phyloP scores from a whole-genome alignment of 2,113 vertebrate genomes.

The Neopipo cinnamomea region DNA sequence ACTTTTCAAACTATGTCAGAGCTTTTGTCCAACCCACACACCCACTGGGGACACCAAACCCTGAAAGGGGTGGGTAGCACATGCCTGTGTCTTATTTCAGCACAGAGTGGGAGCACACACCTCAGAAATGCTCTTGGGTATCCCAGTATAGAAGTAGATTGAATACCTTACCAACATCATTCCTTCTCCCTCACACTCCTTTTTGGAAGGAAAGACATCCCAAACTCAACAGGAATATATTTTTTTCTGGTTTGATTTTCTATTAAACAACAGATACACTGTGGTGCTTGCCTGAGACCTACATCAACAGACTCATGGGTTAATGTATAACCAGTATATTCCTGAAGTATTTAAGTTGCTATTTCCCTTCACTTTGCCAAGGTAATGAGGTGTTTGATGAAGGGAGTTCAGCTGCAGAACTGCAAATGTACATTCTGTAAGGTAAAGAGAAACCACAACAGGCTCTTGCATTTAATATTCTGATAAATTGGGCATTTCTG shows the following conservation, averaged over 20 bases:
- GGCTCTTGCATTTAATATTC: background rate
- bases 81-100: background rate
- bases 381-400: constrained; percentile 64
- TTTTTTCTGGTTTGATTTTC: background rate
- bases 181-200: background rate
- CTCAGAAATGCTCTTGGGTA: background rate
- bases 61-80: background rate
- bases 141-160: background rate
- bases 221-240: background rate
- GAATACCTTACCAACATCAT: background rate
- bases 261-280: background rate
- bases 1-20: background rate
- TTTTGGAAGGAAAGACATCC: background rate
- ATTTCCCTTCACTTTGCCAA: constrained; percentile 48
- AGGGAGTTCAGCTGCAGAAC: constrained; percentile 40
- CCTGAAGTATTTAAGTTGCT: constrained; percentile 37
- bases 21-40: background rate
- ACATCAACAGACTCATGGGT: background rate
- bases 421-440: constrained; percentile 15
- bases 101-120: background rate
- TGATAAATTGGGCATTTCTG: constrained; percentile 41
- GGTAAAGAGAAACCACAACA: constrained; percentile 34
- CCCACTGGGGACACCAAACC: background rate
- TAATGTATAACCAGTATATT: constrained; percentile 38
- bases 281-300: background rate